phyloP scores from a whole-genome alignment of 2,797 vertebrate species.

The Takifugu ocellatus region DNA sequence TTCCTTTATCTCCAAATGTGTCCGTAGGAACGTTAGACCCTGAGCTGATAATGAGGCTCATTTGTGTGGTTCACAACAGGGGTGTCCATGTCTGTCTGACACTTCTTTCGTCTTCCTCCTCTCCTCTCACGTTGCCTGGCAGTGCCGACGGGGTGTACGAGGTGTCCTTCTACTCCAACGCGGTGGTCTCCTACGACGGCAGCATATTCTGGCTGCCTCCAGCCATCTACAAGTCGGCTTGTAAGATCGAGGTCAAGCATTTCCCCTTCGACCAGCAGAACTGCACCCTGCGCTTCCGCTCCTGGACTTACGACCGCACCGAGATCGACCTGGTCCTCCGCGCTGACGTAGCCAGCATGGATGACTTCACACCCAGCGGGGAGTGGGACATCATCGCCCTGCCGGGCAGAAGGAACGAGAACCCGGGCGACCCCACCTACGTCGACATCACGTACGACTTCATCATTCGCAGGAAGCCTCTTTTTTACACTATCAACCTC shows the following conservation, averaged over 20 bases:
- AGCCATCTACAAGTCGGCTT: constrained; percentile 95
- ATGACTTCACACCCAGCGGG: constrained; percentile 95
- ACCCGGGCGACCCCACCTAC: constrained; percentile 88
- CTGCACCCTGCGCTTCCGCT: constrained; percentile 95
- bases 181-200: constrained; percentile 90
- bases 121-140: constrained; percentile 1
- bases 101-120: constrained; percentile 1
- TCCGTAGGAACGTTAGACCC: no score
- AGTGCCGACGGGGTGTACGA: constrained; percentile 97
- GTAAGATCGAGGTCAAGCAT: constrained; percentile 97
- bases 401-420: constrained; percentile 90
- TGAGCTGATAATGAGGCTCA: neutral
- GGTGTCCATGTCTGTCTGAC: constrained; percentile 19
- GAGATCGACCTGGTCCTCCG: constrained; percentile 95
- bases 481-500: constrained; percentile 98
- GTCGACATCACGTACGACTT: constrained; percentile 98
- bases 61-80: neutral
- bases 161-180: constrained; percentile 97
- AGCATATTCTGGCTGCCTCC: constrained; percentile 97
- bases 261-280: constrained; percentile 99
- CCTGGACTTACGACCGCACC: constrained; percentile 95
- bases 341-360: constrained; percentile 91
- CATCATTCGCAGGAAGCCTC: constrained; percentile 92
- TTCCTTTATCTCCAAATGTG: no score
- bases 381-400: constrained; percentile 98